Percentiles rank a stretch among this genome's conserved stretches.
Conservation (phyloP, 2,797 vertebrate genomes). For the Leucoraja ocellata region DNA sequence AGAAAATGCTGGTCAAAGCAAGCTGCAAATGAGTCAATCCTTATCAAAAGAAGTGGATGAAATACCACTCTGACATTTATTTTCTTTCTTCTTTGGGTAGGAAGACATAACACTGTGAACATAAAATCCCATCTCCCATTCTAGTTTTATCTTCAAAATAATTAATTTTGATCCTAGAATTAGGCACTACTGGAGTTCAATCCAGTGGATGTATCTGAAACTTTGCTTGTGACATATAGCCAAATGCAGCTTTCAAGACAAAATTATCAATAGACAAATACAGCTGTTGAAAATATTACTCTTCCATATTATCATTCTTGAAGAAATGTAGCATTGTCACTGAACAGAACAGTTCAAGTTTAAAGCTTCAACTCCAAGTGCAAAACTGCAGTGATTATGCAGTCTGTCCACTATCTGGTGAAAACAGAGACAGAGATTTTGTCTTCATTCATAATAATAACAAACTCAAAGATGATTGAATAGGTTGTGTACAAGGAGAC, state of each 20-base stretch:
- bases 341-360: no score
- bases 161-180: neutral
- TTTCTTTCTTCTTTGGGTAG: neutral
- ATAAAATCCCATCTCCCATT: neutral
- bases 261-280: conserved; percentile 4
- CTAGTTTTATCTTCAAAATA: neutral
- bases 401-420: neutral
- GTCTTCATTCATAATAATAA: neutral
- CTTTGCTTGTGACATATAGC: neutral
- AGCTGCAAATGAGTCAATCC: neutral
- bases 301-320: neutral
- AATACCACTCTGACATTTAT: neutral
- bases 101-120: neutral
- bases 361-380: neutral
- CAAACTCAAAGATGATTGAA: neutral
- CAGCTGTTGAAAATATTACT: conserved; percentile 27
- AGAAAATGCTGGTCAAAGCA: no score
- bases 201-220: neutral
- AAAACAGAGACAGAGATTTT: neutral
- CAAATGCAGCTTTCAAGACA: neutral
- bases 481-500: neutral
- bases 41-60: neutral
- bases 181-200: neutral
- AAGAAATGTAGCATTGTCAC: neutral
- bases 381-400: neutral